phyloP scores from a whole-genome alignment of 2,797 vertebrate genomes.

The Gymnocypris eckloni region DNA sequence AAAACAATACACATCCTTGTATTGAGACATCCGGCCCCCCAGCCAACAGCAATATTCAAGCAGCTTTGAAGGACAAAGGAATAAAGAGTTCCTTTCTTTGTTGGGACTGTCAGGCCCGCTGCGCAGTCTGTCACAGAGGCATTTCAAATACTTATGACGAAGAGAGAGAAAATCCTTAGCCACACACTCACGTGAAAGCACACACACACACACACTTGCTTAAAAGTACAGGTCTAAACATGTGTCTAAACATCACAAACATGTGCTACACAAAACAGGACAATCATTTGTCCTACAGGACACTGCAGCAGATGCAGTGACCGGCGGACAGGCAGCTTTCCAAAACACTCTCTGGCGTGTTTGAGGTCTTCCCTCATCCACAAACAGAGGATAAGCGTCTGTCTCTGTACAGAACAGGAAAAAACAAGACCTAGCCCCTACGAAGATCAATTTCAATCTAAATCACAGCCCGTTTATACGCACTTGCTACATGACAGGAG shows the following conservation, averaged over 20 bases:
- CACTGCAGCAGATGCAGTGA: slow-evolving; percentile 35
- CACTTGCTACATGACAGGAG: slow-evolving; percentile 25
- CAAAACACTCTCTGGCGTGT: slow-evolving; percentile 22
- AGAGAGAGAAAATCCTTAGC: slow-evolving; percentile 22
- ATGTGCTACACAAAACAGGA: slow-evolving; percentile 25
- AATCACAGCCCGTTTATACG: slow-evolving; percentile 23
- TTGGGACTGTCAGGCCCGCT: slow-evolving; percentile 55
- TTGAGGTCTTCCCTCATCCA: slow-evolving; percentile 36
- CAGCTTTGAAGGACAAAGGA: slow-evolving; percentile 62
- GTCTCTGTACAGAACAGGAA: slow-evolving; percentile 51
- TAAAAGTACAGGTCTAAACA: not conserved
- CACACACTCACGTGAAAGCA: slow-evolving; percentile 12
- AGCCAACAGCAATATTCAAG: slow-evolving; percentile 61
- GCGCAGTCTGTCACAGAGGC: slow-evolving; percentile 54
- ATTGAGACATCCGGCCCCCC: slow-evolving; percentile 54
- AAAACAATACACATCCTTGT: slow-evolving; percentile 66
- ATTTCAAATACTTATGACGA: slow-evolving; percentile 52
- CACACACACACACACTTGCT: not conserved
- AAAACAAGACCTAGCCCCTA: slow-evolving; percentile 51
- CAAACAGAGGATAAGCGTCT: slow-evolving; percentile 36
- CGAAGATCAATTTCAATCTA: slow-evolving; percentile 12
- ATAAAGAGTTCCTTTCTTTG: slow-evolving; percentile 60
- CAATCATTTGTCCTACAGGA: slow-evolving; percentile 45
- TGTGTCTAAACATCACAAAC: slow-evolving; percentile 3
- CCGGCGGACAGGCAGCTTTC: slow-evolving; percentile 41